Evolutionary conservation across 2,888 invertebrate genomes (phyloP).

Genomic region (Stenolophus ochropezus): DNA sequence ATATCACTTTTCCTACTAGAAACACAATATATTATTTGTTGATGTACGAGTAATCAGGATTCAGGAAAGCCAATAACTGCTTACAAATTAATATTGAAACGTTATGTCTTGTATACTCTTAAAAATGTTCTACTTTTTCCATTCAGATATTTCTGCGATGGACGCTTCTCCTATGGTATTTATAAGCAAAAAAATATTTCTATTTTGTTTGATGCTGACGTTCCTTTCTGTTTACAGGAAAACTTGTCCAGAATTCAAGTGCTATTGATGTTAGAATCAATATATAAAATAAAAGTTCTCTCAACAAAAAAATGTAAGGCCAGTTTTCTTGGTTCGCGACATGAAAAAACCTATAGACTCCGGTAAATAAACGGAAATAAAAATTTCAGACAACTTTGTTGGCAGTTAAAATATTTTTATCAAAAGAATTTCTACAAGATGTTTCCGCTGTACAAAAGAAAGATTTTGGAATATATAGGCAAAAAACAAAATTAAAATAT

Average conservation of each 20-base stretch:
- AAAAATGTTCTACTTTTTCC: no score
- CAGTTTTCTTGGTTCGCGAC: conserved; percentile 2
- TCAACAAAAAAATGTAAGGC: conserved; percentile 19
- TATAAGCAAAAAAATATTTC: conserved; percentile 23
- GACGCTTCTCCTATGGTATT: background rate
- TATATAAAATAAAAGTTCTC: conserved; percentile 22
- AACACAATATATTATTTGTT: no score
- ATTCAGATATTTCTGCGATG: no score
- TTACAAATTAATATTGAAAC: no score
- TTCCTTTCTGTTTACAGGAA: background rate
- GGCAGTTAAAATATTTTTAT: conserved; percentile 31
- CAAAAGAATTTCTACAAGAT: conserved; percentile 25
- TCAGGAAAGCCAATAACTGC: no score
- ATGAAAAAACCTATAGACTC: conserved; percentile 16
- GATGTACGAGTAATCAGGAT: no score
- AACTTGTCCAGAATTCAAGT: conserved; percentile 5
- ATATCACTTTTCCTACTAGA: no score
- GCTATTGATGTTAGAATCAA: conserved; percentile 27
- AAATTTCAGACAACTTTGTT: conserved; percentile 28
- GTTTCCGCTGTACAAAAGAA: conserved; percentile 14
- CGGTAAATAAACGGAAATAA: conserved; percentile 27
- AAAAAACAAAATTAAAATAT: conserved; percentile 17
- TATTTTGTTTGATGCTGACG: conserved; percentile 24
- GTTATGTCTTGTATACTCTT: no score
- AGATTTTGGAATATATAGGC: background rate